These are phyloP conservation scores for Prostheceraeus crozeri DNA, from an alignment of 2,888 invertebrate species.

Conservation along the genomic window DNA sequence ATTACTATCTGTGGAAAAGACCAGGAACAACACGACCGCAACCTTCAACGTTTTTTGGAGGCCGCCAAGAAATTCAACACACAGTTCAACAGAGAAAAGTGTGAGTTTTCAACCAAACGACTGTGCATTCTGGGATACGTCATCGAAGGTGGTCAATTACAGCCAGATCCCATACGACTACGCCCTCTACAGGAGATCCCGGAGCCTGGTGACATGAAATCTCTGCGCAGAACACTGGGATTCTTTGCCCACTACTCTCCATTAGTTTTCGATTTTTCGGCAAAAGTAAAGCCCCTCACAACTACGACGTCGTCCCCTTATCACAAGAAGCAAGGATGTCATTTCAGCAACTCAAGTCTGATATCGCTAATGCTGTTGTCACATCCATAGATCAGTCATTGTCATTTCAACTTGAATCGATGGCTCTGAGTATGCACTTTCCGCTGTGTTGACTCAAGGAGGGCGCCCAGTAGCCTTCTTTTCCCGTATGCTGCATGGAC, in stretches of 20 bases:
- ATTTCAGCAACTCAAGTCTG: too few species aligned
- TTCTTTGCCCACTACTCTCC: conserved; percentile 27
- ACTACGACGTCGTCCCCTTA: background rate
- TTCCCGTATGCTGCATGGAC: conserved; percentile 30
- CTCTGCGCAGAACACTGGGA: background rate
- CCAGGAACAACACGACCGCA: conserved; percentile 14
- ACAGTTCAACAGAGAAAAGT: conserved; percentile 14
- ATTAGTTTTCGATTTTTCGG: conserved; percentile 4
- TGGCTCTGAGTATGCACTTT: conserved; percentile 15
- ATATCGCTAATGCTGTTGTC: too few species aligned
- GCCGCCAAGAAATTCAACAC: background rate
- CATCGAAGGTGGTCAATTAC: background rate
- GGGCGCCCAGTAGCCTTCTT: conserved; percentile 33
- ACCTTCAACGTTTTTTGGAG: background rate
- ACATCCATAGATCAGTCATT: too few species aligned
- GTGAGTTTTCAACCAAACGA: background rate
- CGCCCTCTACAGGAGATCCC: conserved; percentile 14
- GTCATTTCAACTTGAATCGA: too few species aligned
- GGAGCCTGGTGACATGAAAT: background rate
- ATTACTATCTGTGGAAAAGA: conserved; percentile 14
- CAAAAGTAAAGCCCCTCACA: conserved; percentile 15
- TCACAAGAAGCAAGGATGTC: background rate
- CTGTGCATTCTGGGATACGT: background rate
- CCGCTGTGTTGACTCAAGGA: conserved; percentile 24
- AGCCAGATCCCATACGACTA: conserved; percentile 3